Base-by-base conservation (phyloP, 2,888 invertebrate species). In the Lamproptera curius region DNA sequence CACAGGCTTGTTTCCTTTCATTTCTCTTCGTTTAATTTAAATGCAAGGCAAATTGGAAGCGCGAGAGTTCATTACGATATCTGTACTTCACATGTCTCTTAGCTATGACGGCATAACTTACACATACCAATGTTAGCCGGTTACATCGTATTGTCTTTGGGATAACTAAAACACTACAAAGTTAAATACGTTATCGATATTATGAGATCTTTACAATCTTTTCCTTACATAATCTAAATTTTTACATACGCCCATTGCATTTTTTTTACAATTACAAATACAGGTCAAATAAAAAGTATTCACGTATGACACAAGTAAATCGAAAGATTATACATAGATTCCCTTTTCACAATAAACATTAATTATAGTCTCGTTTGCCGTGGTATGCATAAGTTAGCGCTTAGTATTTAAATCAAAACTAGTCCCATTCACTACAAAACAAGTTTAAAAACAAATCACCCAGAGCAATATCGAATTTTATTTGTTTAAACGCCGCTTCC, bases 401-500 rank as follows among this genome's bases (percentile, higher is more conserved):
- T 70, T 72, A 72, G 70, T 67, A 70, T 70, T 28, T 20, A 28
- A 71, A 73, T 68, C 70, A 69, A 60, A 60, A 61, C 74, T 75
- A 78, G 71, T 68, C 67, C 77, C 73, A 76, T 61, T 73, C 74
- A 72, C 76, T 80, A 79, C 73, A 77, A 74, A 42, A 77, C 72
- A 74, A 79, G 75, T 66, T 78, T 56, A 60, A 69, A 80, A 79
- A 77, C 76, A 74, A 75, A 73, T 69, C 66, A 62, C 80, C 79
- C 79, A 71, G 71, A 62, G 59, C 73, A 69, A 58, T 68, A 62
- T 64, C 63, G 58, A 56, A 62, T 59, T 34, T 17, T 31, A 42
- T 28, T 14, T 31, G 41, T 36, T 41, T 23, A 26, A 6, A 16
- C 43, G 38, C 17, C n/a, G n/a, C n/a, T 39, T 39, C 17, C 14